Evolutionary conservation across 2,888 invertebrate species (phyloP).

Genomic region (Heliconius aoede): DNA sequence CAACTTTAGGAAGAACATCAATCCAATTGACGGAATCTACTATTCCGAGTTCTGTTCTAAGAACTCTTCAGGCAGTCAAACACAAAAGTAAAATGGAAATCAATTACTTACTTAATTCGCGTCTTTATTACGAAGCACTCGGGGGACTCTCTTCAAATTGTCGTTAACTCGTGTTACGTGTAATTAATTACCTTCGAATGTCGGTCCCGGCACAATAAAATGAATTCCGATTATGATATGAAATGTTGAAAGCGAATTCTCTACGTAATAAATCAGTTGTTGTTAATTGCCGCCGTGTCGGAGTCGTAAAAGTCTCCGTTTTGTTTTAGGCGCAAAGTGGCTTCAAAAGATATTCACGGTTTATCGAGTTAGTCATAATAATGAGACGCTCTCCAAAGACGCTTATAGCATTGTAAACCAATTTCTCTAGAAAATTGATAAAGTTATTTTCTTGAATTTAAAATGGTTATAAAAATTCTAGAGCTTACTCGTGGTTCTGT

Average conservation of each 20-base stretch:
- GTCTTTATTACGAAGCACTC: slow-evolving; percentile 61
- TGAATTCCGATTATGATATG: slow-evolving; percentile 77
- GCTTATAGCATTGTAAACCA: slow-evolving; percentile 48
- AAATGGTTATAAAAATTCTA: slow-evolving; percentile 71
- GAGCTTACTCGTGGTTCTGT: slow-evolving; percentile 55
- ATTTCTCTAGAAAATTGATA: slow-evolving; percentile 56
- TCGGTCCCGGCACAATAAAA: slow-evolving; percentile 68
- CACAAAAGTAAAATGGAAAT: slow-evolving; percentile 57
- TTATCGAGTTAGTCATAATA: slow-evolving; percentile 65
- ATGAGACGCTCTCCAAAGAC: slow-evolving; percentile 56
- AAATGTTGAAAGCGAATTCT: slow-evolving; percentile 77
- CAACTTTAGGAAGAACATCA: slow-evolving; percentile 42
- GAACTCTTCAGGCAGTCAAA: slow-evolving; percentile 47
- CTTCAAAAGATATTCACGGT: slow-evolving; percentile 66
- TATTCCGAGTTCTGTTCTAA: slow-evolving; percentile 41
- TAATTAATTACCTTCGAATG: slow-evolving; percentile 69
- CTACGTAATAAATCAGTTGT: slow-evolving; percentile 75
- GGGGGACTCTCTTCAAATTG: slow-evolving; percentile 56
- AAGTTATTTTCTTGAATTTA: slow-evolving; percentile 59
- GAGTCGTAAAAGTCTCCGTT: slow-evolving; percentile 69
- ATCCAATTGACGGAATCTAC: slow-evolving; percentile 45
- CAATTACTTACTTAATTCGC: slow-evolving; percentile 57
- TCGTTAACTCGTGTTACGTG: slow-evolving; percentile 67
- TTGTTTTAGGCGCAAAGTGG: slow-evolving; percentile 64
- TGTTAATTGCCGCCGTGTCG: slow-evolving; percentile 72